phyloP scores from a whole-genome alignment of 2,888 invertebrate species.

The Globia sparganii region DNA sequence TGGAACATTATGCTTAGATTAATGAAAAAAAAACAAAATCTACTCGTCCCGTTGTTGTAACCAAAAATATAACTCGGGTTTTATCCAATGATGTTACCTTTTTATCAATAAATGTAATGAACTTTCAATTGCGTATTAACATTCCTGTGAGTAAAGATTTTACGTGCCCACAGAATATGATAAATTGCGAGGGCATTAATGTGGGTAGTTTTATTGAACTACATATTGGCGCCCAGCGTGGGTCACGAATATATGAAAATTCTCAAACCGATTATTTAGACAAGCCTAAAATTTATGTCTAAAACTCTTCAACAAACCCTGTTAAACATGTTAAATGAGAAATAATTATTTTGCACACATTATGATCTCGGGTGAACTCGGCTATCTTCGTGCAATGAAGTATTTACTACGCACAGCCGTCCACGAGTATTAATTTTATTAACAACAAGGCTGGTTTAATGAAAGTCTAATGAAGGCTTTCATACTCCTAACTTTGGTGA shows the following conservation, averaged over 20 bases:
- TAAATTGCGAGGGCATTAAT: constrained; percentile 37
- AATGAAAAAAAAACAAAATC: background rate
- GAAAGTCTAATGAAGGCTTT: constrained; percentile 52
- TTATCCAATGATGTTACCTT: background rate
- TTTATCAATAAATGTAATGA: constrained; percentile 3
- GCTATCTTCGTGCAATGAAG: constrained; percentile 27
- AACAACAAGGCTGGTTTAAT: constrained; percentile 48
- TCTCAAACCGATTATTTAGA: constrained; percentile 15
- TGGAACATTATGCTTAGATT: background rate
- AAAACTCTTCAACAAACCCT: background rate
- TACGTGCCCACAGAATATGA: constrained; percentile 23
- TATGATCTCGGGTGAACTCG: constrained; percentile 10
- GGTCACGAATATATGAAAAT: constrained; percentile 16
- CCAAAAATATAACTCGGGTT: background rate
- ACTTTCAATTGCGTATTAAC: constrained; percentile 8
- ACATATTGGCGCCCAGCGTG: constrained; percentile 45
- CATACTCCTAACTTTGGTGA: constrained; percentile 49
- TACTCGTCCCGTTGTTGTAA: background rate
- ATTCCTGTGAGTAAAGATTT: constrained; percentile 26
- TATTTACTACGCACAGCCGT: constrained; percentile 31
- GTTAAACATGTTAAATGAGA: background rate
- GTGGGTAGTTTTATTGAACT: constrained; percentile 41
- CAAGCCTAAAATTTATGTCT: background rate
- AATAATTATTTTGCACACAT: constrained; percentile 1
- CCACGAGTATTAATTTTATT: constrained; percentile 43